Evolutionary conservation across 2,797 vertebrate genomes (phyloP), one percentile per base, ranked within the genome.

Genomic region (Coendou prehensilis): DNA sequence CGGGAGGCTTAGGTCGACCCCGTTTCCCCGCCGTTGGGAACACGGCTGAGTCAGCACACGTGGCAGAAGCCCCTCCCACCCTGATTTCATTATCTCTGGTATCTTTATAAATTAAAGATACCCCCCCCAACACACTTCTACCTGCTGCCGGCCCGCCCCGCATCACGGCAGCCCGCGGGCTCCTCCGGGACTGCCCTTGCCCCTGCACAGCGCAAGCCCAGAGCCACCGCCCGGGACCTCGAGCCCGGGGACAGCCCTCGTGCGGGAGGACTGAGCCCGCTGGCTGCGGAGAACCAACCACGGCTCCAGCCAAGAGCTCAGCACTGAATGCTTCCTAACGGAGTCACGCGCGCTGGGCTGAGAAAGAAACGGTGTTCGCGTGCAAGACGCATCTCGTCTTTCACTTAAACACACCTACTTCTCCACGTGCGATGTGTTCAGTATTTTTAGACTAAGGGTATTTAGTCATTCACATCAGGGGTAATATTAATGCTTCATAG

Each of bases 361-460:
- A 79, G 18, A 78, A 67, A 45, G 41, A 64, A 87, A 56, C 22
- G 10, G 82, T 56, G 33, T 52, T 87, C 9, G 47, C 26, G 45
- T 45, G 14, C 50, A 81, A 89, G 30, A 81, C 28, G 73, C n/a
- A 61, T 78, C 18, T 87, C 18, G 30, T n/a, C 41, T 75, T 41
- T 91, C 13, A 93, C 33, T 71, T 82, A 86, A 76, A 86, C 13
- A 37, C 18, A 18, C 17, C 79, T 90, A 76, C 87, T 75, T 87
- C 6, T 45, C 79, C 94, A 71, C 87, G 89, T 18, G 18, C 13
- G 79, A 13, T 83, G 33, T 85, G 52, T 67, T 91, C 52, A 80
- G 1, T 92, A 87, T 92, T 89, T 93, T 89, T 41, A 89, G 57
- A 73, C 28, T 56, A 78, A 89, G n/a, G 17, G 83, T 79, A 75